A percentile compares a stretch with the other conserved stretches of the same genome.
These are phyloP conservation scores for Geotrupes spiniger DNA, from an alignment of 2,888 invertebrate genomes.

Conservation along the genomic window DNA sequence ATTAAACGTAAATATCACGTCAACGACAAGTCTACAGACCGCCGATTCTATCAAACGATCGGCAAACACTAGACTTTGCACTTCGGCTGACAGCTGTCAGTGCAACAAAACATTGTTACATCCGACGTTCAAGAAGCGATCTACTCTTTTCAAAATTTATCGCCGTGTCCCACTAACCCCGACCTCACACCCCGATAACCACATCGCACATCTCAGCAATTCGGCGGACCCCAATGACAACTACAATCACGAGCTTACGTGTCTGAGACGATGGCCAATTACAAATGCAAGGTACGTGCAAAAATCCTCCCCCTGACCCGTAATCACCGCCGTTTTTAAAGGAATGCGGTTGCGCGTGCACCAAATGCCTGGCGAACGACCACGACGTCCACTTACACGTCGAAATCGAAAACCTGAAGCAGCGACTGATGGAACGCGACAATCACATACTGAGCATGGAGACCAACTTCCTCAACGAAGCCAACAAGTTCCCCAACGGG, in stretches of 20 bases:
- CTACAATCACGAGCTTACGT: background rate
- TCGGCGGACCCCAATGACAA: constrained; percentile 1
- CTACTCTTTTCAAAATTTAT: too few species aligned
- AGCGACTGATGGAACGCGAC: constrained; percentile 77
- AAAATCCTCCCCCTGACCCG: background rate
- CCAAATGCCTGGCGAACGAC: constrained; percentile 50
- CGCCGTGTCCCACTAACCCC: too few species aligned
- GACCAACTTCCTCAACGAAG: constrained; percentile 76
- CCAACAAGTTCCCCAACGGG: constrained; percentile 56
- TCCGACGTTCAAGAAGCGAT: too few species aligned
- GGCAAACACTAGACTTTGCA: too few species aligned
- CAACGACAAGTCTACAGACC: too few species aligned
- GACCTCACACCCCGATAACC: too few species aligned
- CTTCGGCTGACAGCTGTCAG: too few species aligned
- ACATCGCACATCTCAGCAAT: too few species aligned
- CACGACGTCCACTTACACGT: constrained; percentile 72
- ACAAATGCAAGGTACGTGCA: constrained; percentile 18
- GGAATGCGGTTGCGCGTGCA: constrained; percentile 63
- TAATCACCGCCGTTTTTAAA: constrained; percentile 32
- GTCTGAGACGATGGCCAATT: constrained; percentile 14
- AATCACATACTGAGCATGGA: constrained; percentile 83
- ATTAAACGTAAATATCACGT: too few species aligned
- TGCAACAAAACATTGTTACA: too few species aligned
- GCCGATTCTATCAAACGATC: too few species aligned
- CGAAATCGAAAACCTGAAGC: constrained; percentile 84